Base-by-base conservation (phyloP, 2,888 invertebrate genomes). In the Noctua janthe region DNA sequence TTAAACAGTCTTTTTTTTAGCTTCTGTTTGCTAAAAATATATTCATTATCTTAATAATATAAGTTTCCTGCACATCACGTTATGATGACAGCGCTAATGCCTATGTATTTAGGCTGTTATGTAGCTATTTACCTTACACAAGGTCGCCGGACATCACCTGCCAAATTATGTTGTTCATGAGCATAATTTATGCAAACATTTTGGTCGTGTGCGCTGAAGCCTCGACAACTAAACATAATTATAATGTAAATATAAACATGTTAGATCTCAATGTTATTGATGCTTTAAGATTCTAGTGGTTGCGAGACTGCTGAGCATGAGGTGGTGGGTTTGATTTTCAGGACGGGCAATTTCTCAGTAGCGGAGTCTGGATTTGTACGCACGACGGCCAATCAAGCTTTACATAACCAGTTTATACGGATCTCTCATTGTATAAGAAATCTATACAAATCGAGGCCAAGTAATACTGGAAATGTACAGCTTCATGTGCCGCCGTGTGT, bases 111-210 rank as follows among this genome's bases (percentile, higher is more conserved):
- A 85, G 35, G 13, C 47, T 70, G 43, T 56, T 86, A 83, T 75
- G 79, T 69, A 71, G 83, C 43, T 79, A 83, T 84, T 82, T 83
- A 81, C 83, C 39, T 67, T 43, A n/a, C 54, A 23, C 90, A 88
- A 89, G 88, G 88, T 71, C 81, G 79, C 13, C 74, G 51, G 78
- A 69, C 76, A 81, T 82, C 79, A 83, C 29, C 64, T 79, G 74
- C 74, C 80, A 81, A 88, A 88, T 84, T 88, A 79, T 81, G 51
- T 69, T 78, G 76, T 5, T 66, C 72, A 73, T 67, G 75, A 76
- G 15, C 11, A 81, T 81, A 51, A 78, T 81, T 80, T 84, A 78
- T 74, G 78, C 78, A 83, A 83, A 87, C 51, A 81, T 70, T 75
- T 71, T 77, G 54, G 74, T 85, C 86, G 74, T 74, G 74, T 85